Conservation (phyloP, 2,888 invertebrate genomes). For the Scaeva pyrastri region DNA sequence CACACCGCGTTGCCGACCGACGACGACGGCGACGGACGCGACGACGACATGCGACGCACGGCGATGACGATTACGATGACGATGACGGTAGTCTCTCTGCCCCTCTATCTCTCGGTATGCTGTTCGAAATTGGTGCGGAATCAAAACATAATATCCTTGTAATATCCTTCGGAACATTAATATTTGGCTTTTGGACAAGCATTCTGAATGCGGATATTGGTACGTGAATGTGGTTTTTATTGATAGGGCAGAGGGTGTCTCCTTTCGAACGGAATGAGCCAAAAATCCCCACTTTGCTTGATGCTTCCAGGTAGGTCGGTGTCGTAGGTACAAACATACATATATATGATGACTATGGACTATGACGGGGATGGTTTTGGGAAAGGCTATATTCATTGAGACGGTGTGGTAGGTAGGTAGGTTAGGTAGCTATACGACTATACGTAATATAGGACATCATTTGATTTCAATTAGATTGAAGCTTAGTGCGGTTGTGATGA, state of each 20-base stretch:
- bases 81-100: neutral
- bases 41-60: neutral
- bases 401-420: too few relatives aligned
- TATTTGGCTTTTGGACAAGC: conserved; percentile 72
- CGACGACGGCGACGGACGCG: neutral
- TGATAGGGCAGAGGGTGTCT: conserved; percentile 12
- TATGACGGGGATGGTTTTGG: neutral
- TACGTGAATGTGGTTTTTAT: conserved; percentile 74
- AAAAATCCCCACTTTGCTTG: conserved; percentile 2
- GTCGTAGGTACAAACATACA: too few relatives aligned
- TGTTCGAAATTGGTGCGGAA: conserved; percentile 31
- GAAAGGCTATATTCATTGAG: neutral
- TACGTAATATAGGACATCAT: conserved; percentile 48
- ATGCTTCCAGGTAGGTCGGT: conserved; percentile 3
- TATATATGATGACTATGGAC: too few relatives aligned
- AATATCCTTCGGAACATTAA: conserved; percentile 72
- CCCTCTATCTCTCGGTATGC: neutral
- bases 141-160: conserved; percentile 74
- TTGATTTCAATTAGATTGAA: conserved; percentile 68
- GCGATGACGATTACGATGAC: too few relatives aligned
- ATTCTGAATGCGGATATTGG: conserved; percentile 68
- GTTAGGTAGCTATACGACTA: too few relatives aligned
- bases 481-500: conserved; percentile 57
- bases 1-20: conserved; percentile 10
- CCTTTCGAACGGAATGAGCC: neutral